Evolutionary conservation across 1,140 invertebrate genomes (phyloP).

Genomic region (Paralvinella palmiformis): DNA sequence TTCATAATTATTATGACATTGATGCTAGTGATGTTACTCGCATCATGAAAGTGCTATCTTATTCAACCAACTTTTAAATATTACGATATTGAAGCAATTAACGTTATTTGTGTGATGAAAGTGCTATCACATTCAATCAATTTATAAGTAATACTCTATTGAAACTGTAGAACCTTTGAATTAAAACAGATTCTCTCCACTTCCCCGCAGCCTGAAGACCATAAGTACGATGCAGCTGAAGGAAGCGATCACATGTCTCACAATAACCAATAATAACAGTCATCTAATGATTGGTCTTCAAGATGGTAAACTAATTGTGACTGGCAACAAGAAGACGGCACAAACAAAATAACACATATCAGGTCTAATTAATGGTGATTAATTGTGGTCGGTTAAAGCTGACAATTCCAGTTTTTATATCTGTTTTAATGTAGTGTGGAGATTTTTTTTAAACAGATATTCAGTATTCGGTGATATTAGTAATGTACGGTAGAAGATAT

Average conservation of each 20-base stretch:
- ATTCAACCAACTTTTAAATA: background rate
- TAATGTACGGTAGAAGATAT: too few relatives aligned
- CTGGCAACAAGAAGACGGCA: constrained; percentile 48
- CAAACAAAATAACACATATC: too few relatives aligned
- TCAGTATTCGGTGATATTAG: too few relatives aligned
- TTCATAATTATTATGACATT: too few relatives aligned
- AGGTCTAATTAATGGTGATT: too few relatives aligned
- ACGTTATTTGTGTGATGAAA: too few relatives aligned
- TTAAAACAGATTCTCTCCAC: constrained; percentile 42
- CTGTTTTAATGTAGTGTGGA: too few relatives aligned
- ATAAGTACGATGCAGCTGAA: constrained; percentile 54
- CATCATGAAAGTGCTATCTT: background rate
- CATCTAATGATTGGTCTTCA: constrained; percentile 58
- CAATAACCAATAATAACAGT: constrained; percentile 57
- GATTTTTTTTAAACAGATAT: too few relatives aligned
- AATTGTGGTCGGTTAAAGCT: too few relatives aligned
- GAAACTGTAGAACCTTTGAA: background rate
- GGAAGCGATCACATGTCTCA: constrained; percentile 57
- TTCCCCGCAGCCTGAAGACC: constrained; percentile 34
- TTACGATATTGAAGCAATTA: background rate
- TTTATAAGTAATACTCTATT: background rate
- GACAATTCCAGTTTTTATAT: too few relatives aligned
- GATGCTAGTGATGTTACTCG: background rate
- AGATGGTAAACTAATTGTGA: constrained; percentile 60
- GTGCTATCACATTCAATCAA: background rate